Conservation (phyloP, 2,888 invertebrate species). For the Eledone cirrhosa region DNA sequence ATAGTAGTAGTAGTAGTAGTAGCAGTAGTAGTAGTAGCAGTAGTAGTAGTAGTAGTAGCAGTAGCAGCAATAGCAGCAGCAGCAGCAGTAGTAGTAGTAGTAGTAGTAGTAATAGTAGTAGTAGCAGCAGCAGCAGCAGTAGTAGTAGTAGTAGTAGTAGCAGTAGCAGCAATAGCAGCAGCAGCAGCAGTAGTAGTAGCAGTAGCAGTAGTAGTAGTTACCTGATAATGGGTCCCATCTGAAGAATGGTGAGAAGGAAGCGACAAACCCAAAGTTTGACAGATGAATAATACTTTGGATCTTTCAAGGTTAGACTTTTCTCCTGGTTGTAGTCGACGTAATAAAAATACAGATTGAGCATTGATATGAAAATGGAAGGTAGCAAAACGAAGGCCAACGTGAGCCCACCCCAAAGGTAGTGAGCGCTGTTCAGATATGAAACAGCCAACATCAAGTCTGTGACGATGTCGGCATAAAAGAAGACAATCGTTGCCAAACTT, state of each 20-base stretch:
- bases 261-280: slow-evolving; percentile 45
- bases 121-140: too few relatives aligned
- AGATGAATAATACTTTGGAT: slow-evolving; percentile 40
- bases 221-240: slow-evolving; percentile 58
- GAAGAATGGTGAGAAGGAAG: slow-evolving; percentile 50
- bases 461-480: slow-evolving; percentile 52
- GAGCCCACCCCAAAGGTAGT: slow-evolving; percentile 43
- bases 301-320: slow-evolving; percentile 37
- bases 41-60: not conserved
- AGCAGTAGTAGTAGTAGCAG: too few relatives aligned
- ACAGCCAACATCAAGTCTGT: slow-evolving; percentile 50
- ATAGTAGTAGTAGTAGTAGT: too few relatives aligned
- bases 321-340: slow-evolving; percentile 50
- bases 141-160: too few relatives aligned
- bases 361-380: slow-evolving; percentile 50
- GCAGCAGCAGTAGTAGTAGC: not conserved
- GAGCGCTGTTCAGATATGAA: slow-evolving; percentile 44
- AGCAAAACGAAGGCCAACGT: slow-evolving; percentile 48
- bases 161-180: too few relatives aligned
- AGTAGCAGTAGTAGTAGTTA: slow-evolving; percentile 31
- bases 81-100: not conserved
- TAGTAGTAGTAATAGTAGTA: too few relatives aligned
- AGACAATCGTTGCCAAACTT: slow-evolving; percentile 44
- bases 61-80: not conserved
- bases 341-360: slow-evolving; percentile 53